These are phyloP conservation scores for Alexandromys oeconomus DNA, from an alignment of 2,797 vertebrate genomes.

Conservation along the genomic window DNA sequence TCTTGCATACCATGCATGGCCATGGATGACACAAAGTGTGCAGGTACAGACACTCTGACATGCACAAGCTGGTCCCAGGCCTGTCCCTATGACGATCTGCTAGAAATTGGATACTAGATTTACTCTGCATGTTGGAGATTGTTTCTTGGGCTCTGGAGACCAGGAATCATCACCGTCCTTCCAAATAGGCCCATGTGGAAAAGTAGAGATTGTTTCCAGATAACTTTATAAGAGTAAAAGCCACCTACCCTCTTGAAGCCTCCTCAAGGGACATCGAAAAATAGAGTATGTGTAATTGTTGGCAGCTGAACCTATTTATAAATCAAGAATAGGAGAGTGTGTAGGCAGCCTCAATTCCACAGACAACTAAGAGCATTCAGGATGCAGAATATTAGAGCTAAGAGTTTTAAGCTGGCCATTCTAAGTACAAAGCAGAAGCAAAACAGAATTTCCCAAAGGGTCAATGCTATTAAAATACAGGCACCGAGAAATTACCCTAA, in stretches of 20 bases:
- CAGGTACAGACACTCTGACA: not conserved
- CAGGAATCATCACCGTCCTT: conserved; percentile 34
- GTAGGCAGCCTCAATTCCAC: conserved; percentile 70
- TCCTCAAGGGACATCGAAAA: conserved; percentile 60
- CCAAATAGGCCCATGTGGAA: not conserved
- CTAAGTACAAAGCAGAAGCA: conserved; percentile 30
- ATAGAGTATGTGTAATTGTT: conserved; percentile 74
- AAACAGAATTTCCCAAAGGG: conserved; percentile 7
- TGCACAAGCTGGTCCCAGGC: not conserved
- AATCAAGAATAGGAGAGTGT: conserved; percentile 70
- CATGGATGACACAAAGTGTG: not conserved
- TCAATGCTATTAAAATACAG: not conserved
- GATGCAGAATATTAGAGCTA: conserved; percentile 49
- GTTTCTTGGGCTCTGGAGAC: conserved; percentile 23
- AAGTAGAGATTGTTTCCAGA: conserved; percentile 34
- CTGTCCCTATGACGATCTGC: conserved; percentile 26
- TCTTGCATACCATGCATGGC: conserved; percentile 12
- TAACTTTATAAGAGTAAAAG: conserved; percentile 50
- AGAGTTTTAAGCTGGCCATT: conserved; percentile 22
- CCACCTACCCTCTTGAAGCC: conserved; percentile 46
- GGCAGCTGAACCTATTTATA: conserved; percentile 80
- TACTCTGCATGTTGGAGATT: conserved; percentile 28
- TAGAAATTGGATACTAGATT: conserved; percentile 61
- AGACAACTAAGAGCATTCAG: conserved; percentile 60
- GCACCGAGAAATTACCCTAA: not conserved